Base-by-base conservation (phyloP, 2,797 vertebrate genomes). In the Anguilla anguilla region DNA sequence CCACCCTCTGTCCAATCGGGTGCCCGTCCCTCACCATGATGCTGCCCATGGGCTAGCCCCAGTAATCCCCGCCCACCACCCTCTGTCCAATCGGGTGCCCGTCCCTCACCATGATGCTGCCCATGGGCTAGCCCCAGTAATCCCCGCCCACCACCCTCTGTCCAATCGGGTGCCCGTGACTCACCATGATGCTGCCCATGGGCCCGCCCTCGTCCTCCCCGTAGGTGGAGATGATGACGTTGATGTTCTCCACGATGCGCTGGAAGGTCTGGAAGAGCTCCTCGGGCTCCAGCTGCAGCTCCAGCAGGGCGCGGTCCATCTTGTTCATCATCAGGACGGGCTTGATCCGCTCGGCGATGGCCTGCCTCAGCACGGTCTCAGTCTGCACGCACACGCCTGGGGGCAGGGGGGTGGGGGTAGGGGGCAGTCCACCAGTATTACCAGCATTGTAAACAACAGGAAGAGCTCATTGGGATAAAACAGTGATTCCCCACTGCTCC, bases 281-380 rank as follows among this genome's bases (percentile, higher is more conserved):
- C 86, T 99, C 98, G 0, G 98, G 95, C 2, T 96, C 95, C 90
- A 99, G 95, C 94, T 99, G 98, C 94, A 99, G 93, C 94, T 99
- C 98, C 51, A 99, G 91, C 92, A 99, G 94, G 1, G 98, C 98
- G 25, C 97, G 96, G 95, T 99, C 98, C 98, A 99, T 99, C 92
- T 99, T 98, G 94, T 99, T 99, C 98, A 99, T 99, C 98, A 99
- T 99, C 91, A 99, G 95, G 6, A 99, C 98, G 0, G 98, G 98
- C 90, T 97, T 98, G 94, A 99, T 99, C 61, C 98, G 96, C 94
- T 99, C 98, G 0, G 95, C 96, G 28, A 99, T 99, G 89, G 98
- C 98, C 95, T 99, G 98, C 69, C 98, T 96, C 82, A 99, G 97
- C 91, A 99, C 98, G 0, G 98, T 99, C 93, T 99, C 98, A 0